Conservation (phyloP, 2,113 vertebrate genomes). For the Riparia riparia region DNA sequence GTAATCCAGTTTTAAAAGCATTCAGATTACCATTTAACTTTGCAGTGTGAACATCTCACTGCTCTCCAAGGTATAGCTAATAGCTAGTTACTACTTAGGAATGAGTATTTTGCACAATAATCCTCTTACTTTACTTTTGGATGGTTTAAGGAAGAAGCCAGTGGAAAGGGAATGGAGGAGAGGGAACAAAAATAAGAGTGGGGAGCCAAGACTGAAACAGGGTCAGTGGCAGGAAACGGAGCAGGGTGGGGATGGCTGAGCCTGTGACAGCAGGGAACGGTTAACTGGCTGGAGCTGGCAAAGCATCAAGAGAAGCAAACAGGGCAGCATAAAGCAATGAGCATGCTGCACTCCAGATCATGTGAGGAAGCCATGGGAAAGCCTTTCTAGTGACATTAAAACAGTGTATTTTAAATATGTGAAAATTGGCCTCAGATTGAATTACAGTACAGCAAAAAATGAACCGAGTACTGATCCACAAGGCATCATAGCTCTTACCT, state of each 20-base stretch:
- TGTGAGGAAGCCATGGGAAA: background rate
- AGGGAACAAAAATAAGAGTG: background rate
- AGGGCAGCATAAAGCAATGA: background rate
- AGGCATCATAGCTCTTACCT: background rate
- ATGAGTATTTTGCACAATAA: background rate
- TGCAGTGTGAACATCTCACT: background rate
- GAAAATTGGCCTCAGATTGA: background rate
- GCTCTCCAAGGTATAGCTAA: background rate
- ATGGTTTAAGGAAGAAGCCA: background rate
- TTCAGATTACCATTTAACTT: background rate
- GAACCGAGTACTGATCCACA: background rate
- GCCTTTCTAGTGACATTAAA: background rate
- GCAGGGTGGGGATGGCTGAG: background rate
- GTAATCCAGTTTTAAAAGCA: background rate
- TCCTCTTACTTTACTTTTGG: background rate
- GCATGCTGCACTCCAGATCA: background rate
- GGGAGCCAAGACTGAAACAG: background rate
- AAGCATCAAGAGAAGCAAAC: background rate
- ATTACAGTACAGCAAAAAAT: background rate
- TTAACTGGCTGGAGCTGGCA: background rate
- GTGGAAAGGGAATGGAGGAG: background rate
- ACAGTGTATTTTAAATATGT: background rate
- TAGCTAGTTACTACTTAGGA: background rate
- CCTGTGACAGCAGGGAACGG: background rate
- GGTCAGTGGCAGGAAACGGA: background rate